Evolutionary conservation across 2,113 vertebrate species (phyloP).

Genomic region (Chitala chitala): DNA sequence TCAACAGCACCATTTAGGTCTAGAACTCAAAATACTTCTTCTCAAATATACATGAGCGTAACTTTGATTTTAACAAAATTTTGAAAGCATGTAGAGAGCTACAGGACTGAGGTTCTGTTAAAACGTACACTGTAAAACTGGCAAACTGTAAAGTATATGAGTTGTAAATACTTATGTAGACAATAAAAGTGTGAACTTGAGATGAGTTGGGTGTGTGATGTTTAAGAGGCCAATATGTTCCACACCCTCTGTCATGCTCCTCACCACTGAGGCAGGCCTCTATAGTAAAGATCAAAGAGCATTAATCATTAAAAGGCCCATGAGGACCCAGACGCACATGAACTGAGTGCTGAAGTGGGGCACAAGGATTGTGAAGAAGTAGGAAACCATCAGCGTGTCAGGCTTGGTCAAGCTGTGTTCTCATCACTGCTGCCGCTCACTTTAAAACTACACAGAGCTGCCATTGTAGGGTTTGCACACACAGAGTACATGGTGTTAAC

Average conservation of each 20-base stretch:
- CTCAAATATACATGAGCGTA: slow-evolving; percentile 3
- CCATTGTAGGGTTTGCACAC: too few species aligned
- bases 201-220: too few species aligned
- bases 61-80: background rate
- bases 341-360: slow-evolving; percentile 61
- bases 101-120: background rate
- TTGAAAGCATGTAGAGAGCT: background rate
- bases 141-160: too few species aligned
- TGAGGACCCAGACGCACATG: slow-evolving; percentile 63
- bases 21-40: background rate
- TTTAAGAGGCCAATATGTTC: background rate
- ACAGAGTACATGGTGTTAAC: too few species aligned
- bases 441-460: slow-evolving; percentile 2
- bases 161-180: too few species aligned
- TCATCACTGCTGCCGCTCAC: background rate
- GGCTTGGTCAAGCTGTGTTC: slow-evolving; percentile 13
- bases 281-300: slow-evolving; percentile 81
- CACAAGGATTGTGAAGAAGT: slow-evolving; percentile 38
- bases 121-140: background rate
- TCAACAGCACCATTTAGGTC: background rate
- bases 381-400: slow-evolving; percentile 29
- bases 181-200: too few species aligned
- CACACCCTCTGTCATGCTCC: slow-evolving; percentile 17
- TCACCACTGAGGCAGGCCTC: slow-evolving; percentile 45
- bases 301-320: slow-evolving; percentile 90